These are phyloP conservation scores for Eupithecia vulgata DNA, from an alignment of 2,888 invertebrate species.

Conservation along the genomic window DNA sequence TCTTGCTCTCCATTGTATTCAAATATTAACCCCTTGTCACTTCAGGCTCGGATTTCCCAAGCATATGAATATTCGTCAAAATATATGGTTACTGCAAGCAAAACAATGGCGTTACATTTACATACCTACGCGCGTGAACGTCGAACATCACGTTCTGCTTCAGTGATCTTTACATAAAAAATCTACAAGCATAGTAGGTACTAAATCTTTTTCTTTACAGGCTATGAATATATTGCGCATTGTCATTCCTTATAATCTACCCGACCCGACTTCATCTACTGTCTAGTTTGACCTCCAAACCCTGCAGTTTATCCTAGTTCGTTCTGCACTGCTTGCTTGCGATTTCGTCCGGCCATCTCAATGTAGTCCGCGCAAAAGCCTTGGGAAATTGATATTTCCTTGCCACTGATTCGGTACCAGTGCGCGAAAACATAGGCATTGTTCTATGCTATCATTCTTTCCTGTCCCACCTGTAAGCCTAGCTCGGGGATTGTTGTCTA, in stretches of 20 bases:
- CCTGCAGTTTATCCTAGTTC: background rate
- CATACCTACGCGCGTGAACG: slow-evolving; percentile 2
- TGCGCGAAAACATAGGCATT: no score
- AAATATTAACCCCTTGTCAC: slow-evolving; percentile 29
- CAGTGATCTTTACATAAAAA: background rate
- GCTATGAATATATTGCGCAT: no score
- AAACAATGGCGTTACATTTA: slow-evolving; percentile 15
- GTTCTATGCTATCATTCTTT: background rate
- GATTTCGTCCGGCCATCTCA: no score
- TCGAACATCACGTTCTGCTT: background rate
- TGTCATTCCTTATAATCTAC: no score
- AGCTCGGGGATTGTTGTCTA: no score
- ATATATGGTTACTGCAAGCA: slow-evolving; percentile 9
- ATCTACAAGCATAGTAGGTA: background rate
- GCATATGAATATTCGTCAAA: slow-evolving; percentile 22
- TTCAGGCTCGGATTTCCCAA: slow-evolving; percentile 27
- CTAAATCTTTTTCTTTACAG: background rate
- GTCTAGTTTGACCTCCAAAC: no score
- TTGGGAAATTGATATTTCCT: no score
- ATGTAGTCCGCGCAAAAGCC: no score
- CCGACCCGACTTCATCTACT: no score
- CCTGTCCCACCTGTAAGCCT: no score
- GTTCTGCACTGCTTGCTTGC: no score
- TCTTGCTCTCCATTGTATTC: slow-evolving; percentile 34
- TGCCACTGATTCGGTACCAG: no score